Base-by-base conservation (phyloP, 2,888 invertebrate species). In the Steromphala cineraria region DNA sequence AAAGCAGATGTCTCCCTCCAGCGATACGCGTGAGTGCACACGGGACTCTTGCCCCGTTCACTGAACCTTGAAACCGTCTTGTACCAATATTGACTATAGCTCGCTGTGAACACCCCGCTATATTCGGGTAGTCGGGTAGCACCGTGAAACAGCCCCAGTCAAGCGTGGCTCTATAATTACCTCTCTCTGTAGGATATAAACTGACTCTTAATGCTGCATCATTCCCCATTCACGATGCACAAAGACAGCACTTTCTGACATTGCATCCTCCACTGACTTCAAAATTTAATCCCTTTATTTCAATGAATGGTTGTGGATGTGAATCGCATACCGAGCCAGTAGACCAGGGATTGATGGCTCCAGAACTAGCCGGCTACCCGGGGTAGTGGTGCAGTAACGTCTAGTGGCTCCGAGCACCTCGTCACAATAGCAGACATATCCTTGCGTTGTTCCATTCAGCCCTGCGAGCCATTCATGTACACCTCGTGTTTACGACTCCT, bases 171-270 rank as follows among this genome's bases (percentile, higher is more conserved):
- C 15, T n/a, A 15, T 62, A 62, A 62, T 62, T 62, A 62, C 28
- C 7, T 62, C 62, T 24, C 62, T 15, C 62, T 5, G 8, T 28
- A 17, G 62, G 62, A 8, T 28, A 24, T 17, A 24, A 28, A 28
- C 28, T 24, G 24, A 17, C 10, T 17, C 4, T 0, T 24, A 28
- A 15, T 28, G 62, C 62, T 28, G 62, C 28, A 17, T 62, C 62
- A 62, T 21, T 8, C 28, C 24, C 62, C 62, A 62, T 62, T 62
- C 62, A 62, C 10, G 13, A 21, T 15, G 5, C 28, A 62, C 62
- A 62, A 62, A 28, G 62, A 62, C 17, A 24, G 62, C 62, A 62
- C 62, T 62, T 62, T 62, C n/a, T 62, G 62, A 62, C 62, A 62
- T n/a, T 62, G 24, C 62, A 62, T 4, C 46, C 46, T 28, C 28